Evolutionary conservation across 2,797 vertebrate species (phyloP).

Genomic region (Borostomias antarcticus): DNA sequence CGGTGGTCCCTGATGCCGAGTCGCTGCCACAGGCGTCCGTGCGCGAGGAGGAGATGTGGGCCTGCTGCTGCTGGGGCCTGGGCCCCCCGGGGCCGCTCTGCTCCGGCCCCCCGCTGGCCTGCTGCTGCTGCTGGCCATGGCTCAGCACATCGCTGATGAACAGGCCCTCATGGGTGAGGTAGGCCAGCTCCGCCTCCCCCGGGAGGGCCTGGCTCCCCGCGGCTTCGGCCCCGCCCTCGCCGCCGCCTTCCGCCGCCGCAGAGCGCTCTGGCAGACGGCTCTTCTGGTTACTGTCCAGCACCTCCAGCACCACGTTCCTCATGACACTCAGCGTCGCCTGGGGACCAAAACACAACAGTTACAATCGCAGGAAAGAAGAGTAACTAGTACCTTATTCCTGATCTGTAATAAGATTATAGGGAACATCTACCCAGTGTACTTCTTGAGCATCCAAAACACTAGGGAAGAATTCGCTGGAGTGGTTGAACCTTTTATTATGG

Average conservation of each 20-base stretch:
- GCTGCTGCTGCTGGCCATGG: conserved; percentile 71
- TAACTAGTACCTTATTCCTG: too few relatives aligned
- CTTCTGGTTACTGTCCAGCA: conserved; percentile 89
- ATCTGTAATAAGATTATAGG: not conserved
- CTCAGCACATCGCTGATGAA: conserved; percentile 93
- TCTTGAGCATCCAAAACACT: too few relatives aligned
- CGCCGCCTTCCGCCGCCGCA: too few relatives aligned
- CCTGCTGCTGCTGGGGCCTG: conserved; percentile 26
- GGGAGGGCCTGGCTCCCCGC: conserved; percentile 50
- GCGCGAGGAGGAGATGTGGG: conserved; percentile 39
- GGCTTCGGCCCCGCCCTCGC: conserved; percentile 32
- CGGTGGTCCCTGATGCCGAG: conserved; percentile 79
- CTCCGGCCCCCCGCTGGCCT: conserved; percentile 33
- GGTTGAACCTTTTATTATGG: too few relatives aligned
- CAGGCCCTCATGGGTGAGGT: conserved; percentile 93
- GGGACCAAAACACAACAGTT: conserved; percentile 25
- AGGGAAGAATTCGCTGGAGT: too few relatives aligned
- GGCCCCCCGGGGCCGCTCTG: conserved; percentile 63
- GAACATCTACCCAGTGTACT: not conserved
- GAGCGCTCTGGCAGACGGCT: conserved; percentile 73
- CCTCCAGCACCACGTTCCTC: conserved; percentile 87
- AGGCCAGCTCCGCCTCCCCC: conserved; percentile 89
- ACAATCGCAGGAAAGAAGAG: not conserved
- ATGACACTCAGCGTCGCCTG: conserved; percentile 89
- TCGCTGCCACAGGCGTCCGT: conserved; percentile 79